Base-by-base conservation (phyloP, 2,888 invertebrate genomes). In the Drosophila anceps region DNA sequence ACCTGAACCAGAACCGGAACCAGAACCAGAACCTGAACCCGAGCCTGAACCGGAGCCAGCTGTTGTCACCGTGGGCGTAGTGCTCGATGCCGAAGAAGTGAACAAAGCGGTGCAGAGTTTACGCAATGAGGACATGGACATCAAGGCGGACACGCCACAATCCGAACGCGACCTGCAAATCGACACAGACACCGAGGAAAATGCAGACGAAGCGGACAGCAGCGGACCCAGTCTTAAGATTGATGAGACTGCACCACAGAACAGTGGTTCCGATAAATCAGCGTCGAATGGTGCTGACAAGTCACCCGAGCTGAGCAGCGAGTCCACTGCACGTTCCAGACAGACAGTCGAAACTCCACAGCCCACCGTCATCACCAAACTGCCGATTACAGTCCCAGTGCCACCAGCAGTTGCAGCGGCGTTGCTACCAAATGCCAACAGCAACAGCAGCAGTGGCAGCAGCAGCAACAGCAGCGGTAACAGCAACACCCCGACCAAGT, bases 91-190 rank as follows among this genome's bases (percentile, higher is more conserved):
- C 35, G 97, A 97, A 91, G 97, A 97, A 93, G 96, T 96, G 94
- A 94, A 96, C 82, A 96, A 96, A 92, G 97, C 97, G 0, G 96
- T 97, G 2, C 96, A 96, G 92, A 97, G 96, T 91, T 93, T 97
- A 27, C 96, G 96, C 85, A 95, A 95, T 13, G 94, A 95, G 90
- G 95, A 95, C 91, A 93, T 95, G 92, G 95, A 96, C 88, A 94
- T 95, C 61, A 97, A 97, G 92, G 97, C 96, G 0, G 97, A 97
- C 67, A 97, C 97, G 0, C 97, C 97, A 6, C 96, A 96, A 83
- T 97, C 97, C 50, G 97, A 97, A 89, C 95, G 95, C 88, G 97
- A 97, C 87, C 93, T 97, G 27, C 96, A 97, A 92, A 97, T 97
- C 68, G 97, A 97, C 91, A 97, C 97, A 0, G 97, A 97, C 85